Base-by-base conservation (phyloP, 2,113 vertebrate species). In the Hyperoodon ampullatus region DNA sequence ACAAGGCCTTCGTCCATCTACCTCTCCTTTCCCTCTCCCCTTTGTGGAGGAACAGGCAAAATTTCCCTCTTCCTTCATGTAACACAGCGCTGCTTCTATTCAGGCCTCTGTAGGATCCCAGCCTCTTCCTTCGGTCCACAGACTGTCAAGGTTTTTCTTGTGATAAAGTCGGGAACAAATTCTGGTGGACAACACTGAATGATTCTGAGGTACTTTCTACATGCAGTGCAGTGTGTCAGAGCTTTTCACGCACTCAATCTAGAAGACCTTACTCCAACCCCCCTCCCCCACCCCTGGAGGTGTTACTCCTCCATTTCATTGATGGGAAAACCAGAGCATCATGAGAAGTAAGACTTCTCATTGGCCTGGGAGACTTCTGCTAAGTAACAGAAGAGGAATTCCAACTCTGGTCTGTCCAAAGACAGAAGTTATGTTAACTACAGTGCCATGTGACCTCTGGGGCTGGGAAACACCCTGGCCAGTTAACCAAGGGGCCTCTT, bases 241-340 rank as follows among this genome's bases (percentile, higher is more conserved):
- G n/a, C 42, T 47, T 72, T 80, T 72, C 61, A 1, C 1, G 19
- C 2, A 18, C 21, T 23, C 15, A 0, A 7, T 63, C n/a, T 58
- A 28, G 35, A 39, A 23, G 9, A 53, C 5, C 2, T 4, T 7
- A 15, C 33, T 5, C 19, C 26, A 28, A 13, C 44, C 61, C 35
- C 8, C 35, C 55, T 16, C 35, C 3, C n/a, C 4, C 2, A 2
- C 3, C n/a, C 4, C 18, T 14, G 3, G 50, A 53, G 44, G 18
- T 66, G 13, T 65, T 30, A 60, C 28, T 53, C 23, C 13, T 30
- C 28, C 44, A 50, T 86, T 87, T 93, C 28, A 63, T 28, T 82
- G 84, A 84, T 60, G 50, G 80, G 47, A 72, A 82, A 42, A 58
- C 9, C 13, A 23, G 55, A 86, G 2, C 33, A 18, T 50, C 5